Evolutionary conservation across 1,140 invertebrate genomes (phyloP), one percentile per base, ranked within the genome.

Genomic region (Neocloeon triangulifer): DNA sequence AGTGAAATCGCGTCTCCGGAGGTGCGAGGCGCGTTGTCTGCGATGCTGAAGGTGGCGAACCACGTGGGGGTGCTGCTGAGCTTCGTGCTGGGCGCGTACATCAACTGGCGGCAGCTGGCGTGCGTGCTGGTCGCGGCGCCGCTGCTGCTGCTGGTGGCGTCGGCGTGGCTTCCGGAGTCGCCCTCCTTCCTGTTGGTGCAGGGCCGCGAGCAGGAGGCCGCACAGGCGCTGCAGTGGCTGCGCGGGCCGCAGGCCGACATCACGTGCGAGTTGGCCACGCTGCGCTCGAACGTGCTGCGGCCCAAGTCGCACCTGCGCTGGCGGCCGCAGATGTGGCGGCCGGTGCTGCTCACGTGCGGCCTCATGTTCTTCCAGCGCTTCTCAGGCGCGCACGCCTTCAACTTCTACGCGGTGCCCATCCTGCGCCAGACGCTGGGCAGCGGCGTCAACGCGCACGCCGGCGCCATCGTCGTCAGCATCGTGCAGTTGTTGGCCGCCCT

Each of bases 1-100:
- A 82, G 77, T 33, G 85, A 92, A 60, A 85, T 85, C 41, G 75
- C 82, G 9, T 69, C 80, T 20, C 74, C 81, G 10, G 69, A 76
- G 30, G 74, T 85, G 34, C 55, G 85, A 41, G 85, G 84, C 2
- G 72, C 76, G 37, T 58, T 89, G 14, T 82, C 78, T 39, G 76
- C 81, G 6, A 67, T 82, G 37, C 56, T 80, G 25, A 88, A 89
- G 55, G 67, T 86, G 22, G 64, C 73, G 34, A 72, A 75, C n/a
- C 78, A 82, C 43, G 61, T 82, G 19, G 85, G 85, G 9, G 71
- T 86, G 25, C 55, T 88, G 4, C 61, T 78, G 18, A 73, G 74
- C 4, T 86, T 80, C 53, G 66, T 71, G 6, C 58, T 80, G 1
- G 85, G 84, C 26, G 69, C 77, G 2, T 73, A 72, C 40, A 49